These are phyloP conservation scores for Schizopygopsis pylzovi DNA, from an alignment of 2,797 vertebrate genomes.

Conservation along the genomic window DNA sequence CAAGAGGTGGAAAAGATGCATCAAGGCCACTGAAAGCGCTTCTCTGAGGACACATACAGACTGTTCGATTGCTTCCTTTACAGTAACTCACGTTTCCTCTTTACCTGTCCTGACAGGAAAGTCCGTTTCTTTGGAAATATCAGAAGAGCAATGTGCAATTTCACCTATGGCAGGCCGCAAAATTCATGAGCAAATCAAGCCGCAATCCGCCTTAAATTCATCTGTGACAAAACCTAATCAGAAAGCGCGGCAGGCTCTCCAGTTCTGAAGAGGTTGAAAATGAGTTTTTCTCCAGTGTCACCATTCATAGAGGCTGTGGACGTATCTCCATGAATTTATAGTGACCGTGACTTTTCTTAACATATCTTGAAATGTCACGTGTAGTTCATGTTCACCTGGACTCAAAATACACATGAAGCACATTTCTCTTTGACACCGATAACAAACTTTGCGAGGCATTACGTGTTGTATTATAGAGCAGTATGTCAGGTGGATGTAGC, in stretches of 20 bases:
- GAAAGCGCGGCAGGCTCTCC: constrained; percentile 31
- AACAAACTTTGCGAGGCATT: not conserved
- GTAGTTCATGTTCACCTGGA: not conserved
- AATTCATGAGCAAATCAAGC: constrained; percentile 43
- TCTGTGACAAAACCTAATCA: constrained; percentile 55
- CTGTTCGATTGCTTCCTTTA: constrained; percentile 12
- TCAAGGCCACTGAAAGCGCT: constrained; percentile 5
- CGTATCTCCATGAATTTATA: constrained; percentile 41
- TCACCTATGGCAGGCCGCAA: constrained; percentile 14
- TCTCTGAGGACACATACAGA: constrained; percentile 3
- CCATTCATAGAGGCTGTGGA: not conserved
- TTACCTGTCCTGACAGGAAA: constrained; percentile 14
- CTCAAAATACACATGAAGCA: constrained; percentile 9
- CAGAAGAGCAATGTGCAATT: constrained; percentile 39
- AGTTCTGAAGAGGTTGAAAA: constrained; percentile 33
- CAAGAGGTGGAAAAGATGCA: constrained; percentile 1
- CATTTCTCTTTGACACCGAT: not conserved
- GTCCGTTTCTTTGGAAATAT: constrained; percentile 25
- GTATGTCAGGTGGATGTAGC: not conserved
- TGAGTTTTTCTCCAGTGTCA: constrained; percentile 32
- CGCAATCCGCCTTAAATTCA: constrained; percentile 40
- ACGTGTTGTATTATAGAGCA: not conserved
- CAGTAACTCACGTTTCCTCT: constrained; percentile 1
- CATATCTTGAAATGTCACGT: constrained; percentile 16
- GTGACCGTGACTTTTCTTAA: constrained; percentile 36